Percentiles rank a stretch among this genome's conserved stretches.
phyloP scores from a whole-genome alignment of 1,140 invertebrate species.

The Zophobas morio region DNA sequence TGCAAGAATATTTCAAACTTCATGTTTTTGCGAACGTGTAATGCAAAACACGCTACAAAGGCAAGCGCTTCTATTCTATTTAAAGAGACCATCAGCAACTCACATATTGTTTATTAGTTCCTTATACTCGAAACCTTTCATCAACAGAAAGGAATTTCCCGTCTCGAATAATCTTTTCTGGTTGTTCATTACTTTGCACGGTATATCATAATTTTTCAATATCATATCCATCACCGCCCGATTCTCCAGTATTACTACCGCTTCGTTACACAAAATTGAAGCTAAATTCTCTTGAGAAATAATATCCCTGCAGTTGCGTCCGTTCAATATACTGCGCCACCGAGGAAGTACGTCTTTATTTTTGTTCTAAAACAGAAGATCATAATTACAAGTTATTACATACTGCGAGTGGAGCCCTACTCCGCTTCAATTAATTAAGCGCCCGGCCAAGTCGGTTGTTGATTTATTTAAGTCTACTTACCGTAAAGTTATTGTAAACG shows the following conservation, averaged over 20 bases:
- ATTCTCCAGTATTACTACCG: constrained; percentile 61
- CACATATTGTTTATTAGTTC: constrained; percentile 56
- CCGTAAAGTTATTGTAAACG: constrained; percentile 63
- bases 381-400: constrained; percentile 16
- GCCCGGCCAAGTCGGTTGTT: not conserved
- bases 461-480: constrained; percentile 51
- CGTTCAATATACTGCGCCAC: constrained; percentile 61
- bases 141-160: constrained; percentile 58
- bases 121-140: constrained; percentile 54
- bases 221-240: constrained; percentile 58
- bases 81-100: constrained; percentile 34
- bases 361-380: constrained; percentile 51
- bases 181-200: constrained; percentile 54
- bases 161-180: constrained; percentile 56
- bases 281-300: constrained; percentile 56
- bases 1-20: too few species aligned
- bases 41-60: too few species aligned
- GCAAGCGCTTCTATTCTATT: too few species aligned
- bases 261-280: constrained; percentile 58
- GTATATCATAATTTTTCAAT: constrained; percentile 50
- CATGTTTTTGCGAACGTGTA: too few species aligned
- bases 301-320: constrained; percentile 57
- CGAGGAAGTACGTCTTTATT: constrained; percentile 54
- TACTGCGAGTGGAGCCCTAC: constrained; percentile 2
- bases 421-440: constrained; percentile 43